Evolutionary conservation across 1,140 invertebrate genomes (phyloP).

Genomic region (Nylanderia fulva): DNA sequence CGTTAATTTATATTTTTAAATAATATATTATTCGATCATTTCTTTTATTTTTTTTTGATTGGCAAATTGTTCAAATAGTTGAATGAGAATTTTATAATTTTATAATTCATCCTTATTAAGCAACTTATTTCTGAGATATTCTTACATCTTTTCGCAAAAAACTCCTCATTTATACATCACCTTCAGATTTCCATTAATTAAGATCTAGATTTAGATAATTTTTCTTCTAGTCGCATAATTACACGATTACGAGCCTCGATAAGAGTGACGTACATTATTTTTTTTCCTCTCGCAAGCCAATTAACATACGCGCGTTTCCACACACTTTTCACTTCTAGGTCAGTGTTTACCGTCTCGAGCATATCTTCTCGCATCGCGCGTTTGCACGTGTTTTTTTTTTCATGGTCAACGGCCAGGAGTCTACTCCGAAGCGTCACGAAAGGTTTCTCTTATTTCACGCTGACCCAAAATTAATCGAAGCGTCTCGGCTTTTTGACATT

Average conservation of each 20-base stretch:
- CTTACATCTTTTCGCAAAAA: background rate
- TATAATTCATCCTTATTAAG: background rate
- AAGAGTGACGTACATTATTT: background rate
- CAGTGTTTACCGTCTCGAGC: slow-evolving; percentile 52
- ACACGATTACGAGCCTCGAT: slow-evolving; percentile 15
- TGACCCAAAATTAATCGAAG: slow-evolving; percentile 41
- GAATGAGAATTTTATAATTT: background rate
- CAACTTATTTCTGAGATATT: background rate
- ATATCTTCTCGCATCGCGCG: slow-evolving; percentile 31
- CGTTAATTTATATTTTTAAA: background rate
- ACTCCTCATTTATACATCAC: background rate
- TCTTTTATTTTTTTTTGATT: background rate
- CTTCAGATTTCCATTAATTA: background rate
- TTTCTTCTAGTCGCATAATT: slow-evolving; percentile 7
- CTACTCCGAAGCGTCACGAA: slow-evolving; percentile 21
- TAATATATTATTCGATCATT: background rate
- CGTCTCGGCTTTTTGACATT: slow-evolving; percentile 14
- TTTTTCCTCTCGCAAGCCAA: background rate
- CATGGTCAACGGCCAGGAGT: slow-evolving; percentile 43
- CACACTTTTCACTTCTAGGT: slow-evolving; percentile 56
- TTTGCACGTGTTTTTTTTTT: slow-evolving; percentile 24
- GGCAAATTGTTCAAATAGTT: background rate
- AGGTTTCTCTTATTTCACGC: slow-evolving; percentile 3
- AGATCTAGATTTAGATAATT: slow-evolving; percentile 27
- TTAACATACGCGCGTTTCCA: slow-evolving; percentile 11